phyloP scores from a whole-genome alignment of 2,113 vertebrate genomes.

The pig (Sus scrofa) region T2T-Sscrofa CM000812.6:18091001-18091500 shows the following conservation, averaged over 20 bases:
- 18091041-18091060: constrained; percentile 38
- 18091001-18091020: constrained; percentile 34
- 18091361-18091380: not conserved
- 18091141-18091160: not conserved
- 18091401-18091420: not conserved
- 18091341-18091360: not conserved
- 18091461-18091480: not conserved
- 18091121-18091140: not conserved
- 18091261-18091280: not conserved
- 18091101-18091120: constrained; percentile 3
- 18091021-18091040: not conserved
- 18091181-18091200: constrained; percentile 45
- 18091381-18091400: not conserved
- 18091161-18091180: not conserved
- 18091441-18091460: not conserved
- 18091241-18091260: not conserved
- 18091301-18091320: not conserved
- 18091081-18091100: constrained; percentile 20
- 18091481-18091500: not conserved
- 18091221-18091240: constrained; percentile 16
- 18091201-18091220: not conserved
- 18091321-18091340: not conserved
- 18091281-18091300: not conserved
- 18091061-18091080: constrained; percentile 19
- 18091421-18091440: not conserved